Percentiles rank a stretch among this genome's conserved stretches.
phyloP scores from a whole-genome alignment of 2,797 vertebrate genomes.

The Steatocranus sp. region DNA sequence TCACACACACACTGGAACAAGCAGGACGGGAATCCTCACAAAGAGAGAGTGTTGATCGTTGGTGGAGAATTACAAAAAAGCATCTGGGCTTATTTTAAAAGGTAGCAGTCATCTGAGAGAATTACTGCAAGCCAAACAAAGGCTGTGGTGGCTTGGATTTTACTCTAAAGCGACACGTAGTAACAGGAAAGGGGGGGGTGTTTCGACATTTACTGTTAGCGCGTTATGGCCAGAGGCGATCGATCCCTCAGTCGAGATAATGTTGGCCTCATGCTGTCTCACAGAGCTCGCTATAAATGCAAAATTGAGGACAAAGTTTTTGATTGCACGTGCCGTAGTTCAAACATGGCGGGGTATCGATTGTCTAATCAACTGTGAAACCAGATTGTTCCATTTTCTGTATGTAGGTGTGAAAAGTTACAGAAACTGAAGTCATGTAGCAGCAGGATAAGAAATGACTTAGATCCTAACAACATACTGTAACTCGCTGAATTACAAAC shows the following conservation, averaged over 20 bases:
- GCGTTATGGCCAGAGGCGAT: neutral
- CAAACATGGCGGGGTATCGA: neutral
- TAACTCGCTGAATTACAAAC: neutral
- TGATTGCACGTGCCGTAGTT: neutral
- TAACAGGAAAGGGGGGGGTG: neutral
- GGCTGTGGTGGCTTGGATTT: neutral
- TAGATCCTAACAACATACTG: neutral
- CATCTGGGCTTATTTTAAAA: conserved; percentile 33
- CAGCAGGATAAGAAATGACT: neutral
- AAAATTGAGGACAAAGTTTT: neutral
- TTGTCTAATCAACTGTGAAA: neutral
- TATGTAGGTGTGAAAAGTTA: neutral
- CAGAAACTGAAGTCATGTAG: neutral
- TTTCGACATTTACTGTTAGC: neutral
- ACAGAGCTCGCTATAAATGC: neutral
- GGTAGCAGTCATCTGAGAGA: conserved; percentile 8
- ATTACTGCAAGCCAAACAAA: conserved; percentile 18
- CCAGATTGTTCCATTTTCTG: neutral
- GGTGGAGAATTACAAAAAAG: conserved; percentile 13
- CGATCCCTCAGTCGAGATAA: neutral
- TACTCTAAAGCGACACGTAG: neutral
- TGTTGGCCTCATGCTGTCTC: neutral
- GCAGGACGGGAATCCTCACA: conserved; percentile 20
- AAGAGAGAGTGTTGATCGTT: neutral
- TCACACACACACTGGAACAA: conserved; percentile 22